Base-by-base conservation (phyloP, 2,113 vertebrate genomes). In the Gallinago undulata region DNA sequence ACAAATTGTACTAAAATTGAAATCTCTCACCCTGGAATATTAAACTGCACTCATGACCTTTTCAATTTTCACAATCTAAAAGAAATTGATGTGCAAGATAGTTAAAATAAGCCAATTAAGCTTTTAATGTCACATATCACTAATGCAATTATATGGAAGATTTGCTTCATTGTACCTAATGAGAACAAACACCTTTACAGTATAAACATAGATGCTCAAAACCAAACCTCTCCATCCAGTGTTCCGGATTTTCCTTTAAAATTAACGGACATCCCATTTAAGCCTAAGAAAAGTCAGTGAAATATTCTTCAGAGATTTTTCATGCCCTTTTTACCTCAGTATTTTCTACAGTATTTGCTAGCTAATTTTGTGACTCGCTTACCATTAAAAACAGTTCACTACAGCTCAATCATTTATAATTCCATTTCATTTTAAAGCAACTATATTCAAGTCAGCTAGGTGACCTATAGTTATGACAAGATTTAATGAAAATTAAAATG, bases 91-190 rank as follows among this genome's bases (percentile, higher is more conserved):
- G 94, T 96, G 94, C 93, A 95, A 97, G 96, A 96, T 97, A 97
- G 97, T 98, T 98, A 80, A 97, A 98, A 98, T 93, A 98, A 97
- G 96, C 90, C 97, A 98, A 98, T 97, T 98, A 98, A 95, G 81
- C 92, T 96, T 96, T 97, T 97, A 97, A 97, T 97, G 96, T 97
- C 98, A 98, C 93, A 25, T 98, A 98, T 97, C 95, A 98, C 95
- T 98, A 98, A 97, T 97, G 93, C 96, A 97, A 98, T 98, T 98
- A 98, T 81, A 97, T 90, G 97, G 89, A 97, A 98, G 96, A 97
- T 97, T 96, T 98, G 97, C 93, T 98, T 98, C 97, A 97, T 95
- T 97, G 94, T 97, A 93, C 68, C 97, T 98, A 97, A 98, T 96
- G 85, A 98, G 97, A 97, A 98, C 95, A 97, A 97, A 97, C 94